Evolutionary conservation across 2,797 vertebrate genomes (phyloP).

Genomic region (Amphiprion clarkii): DNA sequence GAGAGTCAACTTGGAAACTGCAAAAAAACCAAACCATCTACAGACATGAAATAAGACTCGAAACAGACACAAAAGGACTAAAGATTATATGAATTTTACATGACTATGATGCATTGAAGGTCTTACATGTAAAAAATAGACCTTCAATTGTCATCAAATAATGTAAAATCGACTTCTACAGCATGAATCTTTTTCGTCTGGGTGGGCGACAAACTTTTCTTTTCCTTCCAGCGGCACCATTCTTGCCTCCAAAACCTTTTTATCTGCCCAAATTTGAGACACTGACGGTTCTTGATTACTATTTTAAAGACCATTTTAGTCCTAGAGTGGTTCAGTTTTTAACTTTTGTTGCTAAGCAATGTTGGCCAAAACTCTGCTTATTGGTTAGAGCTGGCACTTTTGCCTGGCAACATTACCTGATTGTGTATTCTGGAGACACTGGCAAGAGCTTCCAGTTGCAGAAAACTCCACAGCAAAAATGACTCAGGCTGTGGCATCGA

Average conservation of each 20-base stretch:
- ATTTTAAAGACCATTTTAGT: constrained; percentile 74
- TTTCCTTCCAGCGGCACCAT: neutral
- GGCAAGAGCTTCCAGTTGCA: constrained; percentile 68
- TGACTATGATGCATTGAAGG: neutral
- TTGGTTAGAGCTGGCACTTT: constrained; percentile 72
- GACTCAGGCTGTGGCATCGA: constrained; percentile 36
- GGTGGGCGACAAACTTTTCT: constrained; percentile 18
- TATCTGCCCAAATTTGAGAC: constrained; percentile 48
- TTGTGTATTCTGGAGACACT: constrained; percentile 75
- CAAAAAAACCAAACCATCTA: neutral
- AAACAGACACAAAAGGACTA: neutral
- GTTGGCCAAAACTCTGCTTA: constrained; percentile 78
- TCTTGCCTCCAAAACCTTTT: constrained; percentile 22
- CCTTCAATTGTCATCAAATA: neutral
- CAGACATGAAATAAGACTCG: neutral
- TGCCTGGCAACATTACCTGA: constrained; percentile 81
- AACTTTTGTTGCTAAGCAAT: constrained; percentile 83
- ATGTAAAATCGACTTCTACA: neutral
- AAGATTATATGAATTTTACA: neutral
- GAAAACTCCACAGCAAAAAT: constrained; percentile 45
- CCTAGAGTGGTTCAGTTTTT: constrained; percentile 70
- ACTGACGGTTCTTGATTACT: constrained; percentile 58
- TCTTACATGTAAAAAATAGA: neutral
- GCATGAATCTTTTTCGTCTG: neutral
- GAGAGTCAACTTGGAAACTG: neutral